Conservation (phyloP, 2,888 invertebrate genomes). For the Ornithoptera alexandrae region DNA sequence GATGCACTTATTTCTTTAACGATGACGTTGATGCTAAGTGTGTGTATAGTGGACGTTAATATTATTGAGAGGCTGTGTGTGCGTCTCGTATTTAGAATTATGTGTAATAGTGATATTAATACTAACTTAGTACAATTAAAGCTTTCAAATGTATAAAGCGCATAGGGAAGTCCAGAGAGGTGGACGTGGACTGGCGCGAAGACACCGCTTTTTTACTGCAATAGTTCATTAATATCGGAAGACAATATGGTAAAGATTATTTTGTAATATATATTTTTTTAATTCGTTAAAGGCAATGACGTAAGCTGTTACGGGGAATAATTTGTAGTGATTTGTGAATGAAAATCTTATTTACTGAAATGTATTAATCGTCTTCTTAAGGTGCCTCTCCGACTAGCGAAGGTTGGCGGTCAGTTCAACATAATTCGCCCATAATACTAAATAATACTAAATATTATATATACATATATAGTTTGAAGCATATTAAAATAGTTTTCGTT, state of each 20-base stretch:
- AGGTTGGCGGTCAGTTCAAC: no score
- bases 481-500: no score
- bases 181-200: conserved; percentile 31
- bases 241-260: conserved; percentile 65
- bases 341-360: no score
- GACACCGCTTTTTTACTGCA: conserved; percentile 43
- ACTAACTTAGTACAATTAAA: conserved; percentile 34
- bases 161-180: conserved; percentile 18
- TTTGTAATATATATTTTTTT: conserved; percentile 38
- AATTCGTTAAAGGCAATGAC: conserved; percentile 54
- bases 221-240: conserved; percentile 48
- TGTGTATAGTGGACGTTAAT: conserved; percentile 43
- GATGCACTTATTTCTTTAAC: conserved; percentile 43
- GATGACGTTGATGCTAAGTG: conserved; percentile 38
- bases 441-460: no score
- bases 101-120: conserved; percentile 22
- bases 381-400: no score
- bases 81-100: conserved; percentile 33
- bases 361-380: no score
- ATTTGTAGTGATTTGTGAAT: conserved; percentile 36
- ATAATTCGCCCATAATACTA: no score
- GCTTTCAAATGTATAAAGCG: conserved; percentile 35
- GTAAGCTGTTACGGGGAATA: conserved; percentile 36
- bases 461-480: no score
- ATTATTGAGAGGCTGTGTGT: conserved; percentile 61